Base-by-base conservation (phyloP, 2,113 vertebrate species). In the Cinclus cinclus region DNA sequence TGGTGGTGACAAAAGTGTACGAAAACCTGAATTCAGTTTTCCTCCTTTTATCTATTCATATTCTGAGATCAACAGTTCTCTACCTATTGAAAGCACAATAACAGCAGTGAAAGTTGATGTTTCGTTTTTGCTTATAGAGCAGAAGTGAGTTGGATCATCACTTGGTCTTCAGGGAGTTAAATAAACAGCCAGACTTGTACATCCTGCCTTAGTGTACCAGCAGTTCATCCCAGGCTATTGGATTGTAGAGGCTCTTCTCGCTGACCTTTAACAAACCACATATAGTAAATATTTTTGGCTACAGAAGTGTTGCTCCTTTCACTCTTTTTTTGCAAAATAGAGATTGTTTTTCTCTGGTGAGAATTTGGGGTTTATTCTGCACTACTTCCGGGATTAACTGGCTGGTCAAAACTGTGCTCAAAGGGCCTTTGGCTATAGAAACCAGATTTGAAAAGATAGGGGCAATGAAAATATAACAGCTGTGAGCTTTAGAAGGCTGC, bases 131-230 rank as follows among this genome's bases (percentile, higher is more conserved):
- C 64, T 92, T 58, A 37, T 35, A 73, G 55, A 95, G 50, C 42
- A 69, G 83, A 63, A 84, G 67, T 69, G 49, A 94, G 65, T 9
- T 69, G 46, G 87, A 63, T 91, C 67, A 49, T 76, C 83, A 62
- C 82, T 82, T 53, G 70, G 37, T 73, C 83, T 89, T 89, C 17
- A 58, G 46, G 59, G 87, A 95, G 55, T 87, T 94, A 95, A 95
- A 80, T n/a, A 79, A 96, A 89, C 50, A 94, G 70, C 37, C 63
- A 75, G 84, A 27, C 30, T 71, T 70, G 21, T 35, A 89, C 20
- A 74, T 93, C 63, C 90, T 93, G 63, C 85, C 25, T n/a, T 23
- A 39, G 76, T 7, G 28, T 7, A 69, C 55, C 10, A 5, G 25
- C 56, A 86, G 4, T 49, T 94, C 49, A 42, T 42, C 73, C 53